phyloP scores from a whole-genome alignment of 2,113 vertebrate genomes.

The Syrmaticus mikado region DNA sequence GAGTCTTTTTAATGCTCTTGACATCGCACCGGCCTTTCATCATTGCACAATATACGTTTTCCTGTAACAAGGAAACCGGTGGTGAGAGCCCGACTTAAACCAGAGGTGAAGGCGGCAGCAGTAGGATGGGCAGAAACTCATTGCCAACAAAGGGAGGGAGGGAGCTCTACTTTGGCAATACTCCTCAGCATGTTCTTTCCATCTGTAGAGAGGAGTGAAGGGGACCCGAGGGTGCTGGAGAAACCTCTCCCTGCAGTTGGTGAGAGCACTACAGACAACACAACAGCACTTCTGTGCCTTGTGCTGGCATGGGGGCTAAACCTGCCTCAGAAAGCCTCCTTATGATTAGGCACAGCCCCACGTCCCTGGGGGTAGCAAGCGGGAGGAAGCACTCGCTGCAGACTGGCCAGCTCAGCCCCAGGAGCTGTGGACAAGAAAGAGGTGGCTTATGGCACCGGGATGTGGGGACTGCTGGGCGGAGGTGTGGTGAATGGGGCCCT shows the following conservation, averaged over 20 bases:
- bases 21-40: slow-evolving; percentile 53
- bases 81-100: not conserved
- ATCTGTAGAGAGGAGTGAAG: rapidly evolving
- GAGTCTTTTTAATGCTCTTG: slow-evolving; percentile 57
- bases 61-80: slow-evolving; percentile 14
- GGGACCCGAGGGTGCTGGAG: not conserved
- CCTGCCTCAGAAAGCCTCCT: not conserved
- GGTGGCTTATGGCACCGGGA: not conserved
- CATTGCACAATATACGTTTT: slow-evolving; percentile 54
- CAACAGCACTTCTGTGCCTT: not conserved
- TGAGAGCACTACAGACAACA: not conserved
- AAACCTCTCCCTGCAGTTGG: not conserved
- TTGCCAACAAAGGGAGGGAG: not conserved
- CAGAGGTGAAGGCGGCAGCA: rapidly evolving
- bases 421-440: not conserved
- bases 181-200: not conserved
- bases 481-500: slow-evolving; percentile 43
- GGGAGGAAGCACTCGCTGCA: not conserved
- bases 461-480: not conserved
- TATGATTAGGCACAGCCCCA: not conserved
- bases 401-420: rapidly evolving
- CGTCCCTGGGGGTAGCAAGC: not conserved
- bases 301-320: not conserved
- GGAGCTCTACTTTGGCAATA: not conserved
- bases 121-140: rapidly evolving